phyloP scores from a whole-genome alignment of 1,140 invertebrate species.

The Pygmarrhopalites habei region DNA sequence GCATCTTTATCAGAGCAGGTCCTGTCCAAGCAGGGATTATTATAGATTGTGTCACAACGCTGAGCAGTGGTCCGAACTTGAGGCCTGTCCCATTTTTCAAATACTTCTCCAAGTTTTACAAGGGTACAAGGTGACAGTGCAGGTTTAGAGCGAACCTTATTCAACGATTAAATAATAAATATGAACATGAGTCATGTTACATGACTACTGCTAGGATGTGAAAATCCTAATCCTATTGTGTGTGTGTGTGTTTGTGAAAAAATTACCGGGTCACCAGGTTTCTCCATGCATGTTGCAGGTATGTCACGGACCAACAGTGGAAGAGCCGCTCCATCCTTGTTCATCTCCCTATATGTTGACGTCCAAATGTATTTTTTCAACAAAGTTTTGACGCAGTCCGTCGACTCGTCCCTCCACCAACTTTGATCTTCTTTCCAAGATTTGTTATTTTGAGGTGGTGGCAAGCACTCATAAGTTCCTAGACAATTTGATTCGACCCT shows the following conservation, averaged over 20 bases:
- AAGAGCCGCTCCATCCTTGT: slow-evolving; percentile 35
- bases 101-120: slow-evolving; percentile 17
- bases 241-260: too few relatives aligned
- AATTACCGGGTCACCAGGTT: slow-evolving; percentile 32
- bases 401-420: slow-evolving; percentile 25
- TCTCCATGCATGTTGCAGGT: slow-evolving; percentile 27
- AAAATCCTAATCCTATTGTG: too few relatives aligned
- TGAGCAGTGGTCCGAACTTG: slow-evolving; percentile 24
- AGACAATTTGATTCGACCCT: slow-evolving; percentile 19
- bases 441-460: slow-evolving; percentile 1
- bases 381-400: slow-evolving; percentile 27
- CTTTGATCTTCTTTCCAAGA: slow-evolving; percentile 23
- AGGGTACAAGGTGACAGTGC: slow-evolving; percentile 9
- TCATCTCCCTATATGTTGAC: slow-evolving; percentile 37
- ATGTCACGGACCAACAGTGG: slow-evolving; percentile 19
- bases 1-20: slow-evolving; percentile 16
- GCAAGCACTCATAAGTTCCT: neutral
- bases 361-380: slow-evolving; percentile 35
- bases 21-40: slow-evolving; percentile 24
- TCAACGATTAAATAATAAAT: neutral
- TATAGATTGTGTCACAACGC: slow-evolving; percentile 35
- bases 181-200: too few relatives aligned
- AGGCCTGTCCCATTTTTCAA: slow-evolving; percentile 33
- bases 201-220: too few relatives aligned
- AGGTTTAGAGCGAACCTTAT: slow-evolving; percentile 2